Evolutionary conservation across 2,888 invertebrate genomes (phyloP).

Genomic region (Drosophila lacicola): DNA sequence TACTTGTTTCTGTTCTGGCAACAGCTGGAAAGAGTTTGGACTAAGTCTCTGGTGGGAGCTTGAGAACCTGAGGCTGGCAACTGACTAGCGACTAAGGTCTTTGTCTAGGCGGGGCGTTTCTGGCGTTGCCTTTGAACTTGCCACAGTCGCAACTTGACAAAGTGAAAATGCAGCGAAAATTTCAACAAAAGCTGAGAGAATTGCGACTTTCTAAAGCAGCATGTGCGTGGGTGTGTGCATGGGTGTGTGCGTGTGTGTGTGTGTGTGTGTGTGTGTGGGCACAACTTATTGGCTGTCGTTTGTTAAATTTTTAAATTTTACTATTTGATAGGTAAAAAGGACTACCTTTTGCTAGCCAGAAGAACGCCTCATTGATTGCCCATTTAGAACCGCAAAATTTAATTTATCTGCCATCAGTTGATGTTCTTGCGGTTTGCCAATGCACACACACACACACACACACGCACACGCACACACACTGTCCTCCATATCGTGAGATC

Average conservation of each 20-base stretch:
- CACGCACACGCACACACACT: slow-evolving; percentile 3
- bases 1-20: slow-evolving; percentile 14
- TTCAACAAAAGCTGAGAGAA: background rate
- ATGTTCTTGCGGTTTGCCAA: slow-evolving; percentile 80
- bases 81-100: slow-evolving; percentile 7
- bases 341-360: background rate
- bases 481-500: slow-evolving; percentile 25
- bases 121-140: slow-evolving; percentile 42
- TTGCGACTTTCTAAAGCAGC: no score
- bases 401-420: slow-evolving; percentile 83
- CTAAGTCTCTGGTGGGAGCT: slow-evolving; percentile 12
- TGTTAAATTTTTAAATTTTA: slow-evolving; percentile 74
- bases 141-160: slow-evolving; percentile 6
- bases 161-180: slow-evolving; percentile 21
- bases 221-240: no score
- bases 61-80: background rate
- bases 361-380: slow-evolving; percentile 82
- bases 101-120: slow-evolving; percentile 48
- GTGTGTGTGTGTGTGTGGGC: background rate
- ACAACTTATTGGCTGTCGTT: slow-evolving; percentile 45
- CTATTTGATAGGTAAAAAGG: slow-evolving; percentile 41
- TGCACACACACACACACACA: slow-evolving; percentile 35
- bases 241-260: background rate
- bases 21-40: slow-evolving; percentile 35
- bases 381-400: slow-evolving; percentile 84